Percentiles rank a stretch among this genome's conserved stretches.
Conservation (phyloP, 2,797 vertebrate species). For the Sebastes hubbsi region DNA sequence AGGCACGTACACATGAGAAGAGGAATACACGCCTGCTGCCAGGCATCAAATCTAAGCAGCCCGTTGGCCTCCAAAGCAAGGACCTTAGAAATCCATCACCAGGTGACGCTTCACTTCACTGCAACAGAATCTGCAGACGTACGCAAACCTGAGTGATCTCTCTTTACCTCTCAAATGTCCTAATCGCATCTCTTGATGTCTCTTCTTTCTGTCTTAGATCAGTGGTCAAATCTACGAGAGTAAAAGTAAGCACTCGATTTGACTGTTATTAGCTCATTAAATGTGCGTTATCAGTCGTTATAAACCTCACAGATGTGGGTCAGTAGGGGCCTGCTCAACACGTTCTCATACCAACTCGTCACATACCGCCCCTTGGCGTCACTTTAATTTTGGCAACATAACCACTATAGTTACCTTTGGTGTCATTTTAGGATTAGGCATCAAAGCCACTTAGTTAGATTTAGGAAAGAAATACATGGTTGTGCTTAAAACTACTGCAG, state of each 20-base stretch:
- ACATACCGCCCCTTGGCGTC: too few species aligned
- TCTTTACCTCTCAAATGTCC: background rate
- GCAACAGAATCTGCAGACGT: constrained; percentile 27
- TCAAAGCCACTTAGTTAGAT: too few species aligned
- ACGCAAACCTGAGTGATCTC: constrained; percentile 17
- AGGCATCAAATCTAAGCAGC: constrained; percentile 35
- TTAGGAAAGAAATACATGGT: too few species aligned
- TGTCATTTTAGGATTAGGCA: too few species aligned
- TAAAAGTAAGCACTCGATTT: background rate
- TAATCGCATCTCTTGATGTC: background rate
- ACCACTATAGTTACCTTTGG: too few species aligned
- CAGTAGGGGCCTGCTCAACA: too few species aligned
- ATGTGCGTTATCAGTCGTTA: too few species aligned
- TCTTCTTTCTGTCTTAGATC: background rate
- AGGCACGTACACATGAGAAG: constrained; percentile 27
- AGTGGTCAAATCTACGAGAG: background rate
- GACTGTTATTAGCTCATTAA: too few species aligned
- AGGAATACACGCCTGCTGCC: constrained; percentile 33
- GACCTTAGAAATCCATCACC: constrained; percentile 10
- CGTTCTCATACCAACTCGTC: too few species aligned
- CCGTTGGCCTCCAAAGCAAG: constrained; percentile 3
- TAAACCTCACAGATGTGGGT: too few species aligned
- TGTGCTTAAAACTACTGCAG: too few species aligned
- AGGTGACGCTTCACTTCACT: constrained; percentile 43
- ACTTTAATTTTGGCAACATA: too few species aligned